Conservation (phyloP, 2,797 vertebrate species). For the Sebastes kiyomatsui region DNA sequence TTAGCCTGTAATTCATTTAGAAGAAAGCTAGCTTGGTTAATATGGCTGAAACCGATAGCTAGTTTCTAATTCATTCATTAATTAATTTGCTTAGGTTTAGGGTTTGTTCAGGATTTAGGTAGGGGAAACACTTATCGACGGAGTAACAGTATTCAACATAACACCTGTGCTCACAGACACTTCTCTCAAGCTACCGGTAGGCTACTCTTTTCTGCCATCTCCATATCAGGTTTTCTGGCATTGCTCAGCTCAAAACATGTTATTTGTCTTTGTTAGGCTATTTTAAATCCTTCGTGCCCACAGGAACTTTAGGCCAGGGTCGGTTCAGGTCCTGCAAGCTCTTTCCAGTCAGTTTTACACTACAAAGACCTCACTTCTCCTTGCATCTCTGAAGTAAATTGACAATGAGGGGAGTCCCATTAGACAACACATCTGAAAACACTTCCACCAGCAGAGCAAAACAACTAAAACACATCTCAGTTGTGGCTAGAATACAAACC, state of each 20-base stretch:
- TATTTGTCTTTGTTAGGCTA: background rate
- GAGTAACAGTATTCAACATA: too few species aligned
- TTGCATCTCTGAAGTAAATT: background rate
- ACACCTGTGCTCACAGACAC: too few species aligned
- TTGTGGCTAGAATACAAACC: slow-evolving; percentile 54
- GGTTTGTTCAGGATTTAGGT: too few species aligned
- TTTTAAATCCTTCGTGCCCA: background rate
- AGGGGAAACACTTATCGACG: too few species aligned
- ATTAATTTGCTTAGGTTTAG: too few species aligned
- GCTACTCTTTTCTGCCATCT: too few species aligned
- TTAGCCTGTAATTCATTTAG: too few species aligned
- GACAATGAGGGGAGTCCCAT: slow-evolving; percentile 20
- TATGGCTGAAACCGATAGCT: background rate
- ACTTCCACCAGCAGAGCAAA: slow-evolving; percentile 28
- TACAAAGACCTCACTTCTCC: background rate
- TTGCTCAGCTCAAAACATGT: background rate
- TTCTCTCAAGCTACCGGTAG: too few species aligned
- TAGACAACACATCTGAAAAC: slow-evolving; percentile 47
- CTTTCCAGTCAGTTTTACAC: slow-evolving; percentile 4
- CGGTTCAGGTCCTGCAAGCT: background rate
- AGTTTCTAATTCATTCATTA: too few species aligned
- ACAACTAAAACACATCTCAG: slow-evolving; percentile 29
- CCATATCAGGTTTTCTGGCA: too few species aligned
- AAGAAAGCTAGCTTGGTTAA: background rate
- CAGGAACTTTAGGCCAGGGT: background rate